phyloP scores from a whole-genome alignment of 2,888 invertebrate genomes.

The Drosophila flavopinicola region DNA sequence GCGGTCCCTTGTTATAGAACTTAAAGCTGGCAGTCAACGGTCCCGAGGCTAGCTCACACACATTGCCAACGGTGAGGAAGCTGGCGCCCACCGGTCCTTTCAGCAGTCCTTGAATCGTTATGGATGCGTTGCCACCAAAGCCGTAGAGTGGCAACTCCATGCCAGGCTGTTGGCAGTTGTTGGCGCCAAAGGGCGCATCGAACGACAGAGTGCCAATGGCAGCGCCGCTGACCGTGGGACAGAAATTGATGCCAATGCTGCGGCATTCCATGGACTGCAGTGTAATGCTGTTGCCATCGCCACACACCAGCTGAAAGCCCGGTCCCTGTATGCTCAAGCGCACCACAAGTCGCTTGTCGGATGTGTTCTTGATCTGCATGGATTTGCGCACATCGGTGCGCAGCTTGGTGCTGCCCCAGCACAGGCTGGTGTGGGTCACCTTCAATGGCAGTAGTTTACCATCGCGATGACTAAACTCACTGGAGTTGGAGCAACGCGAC shows the following conservation, averaged over 20 bases:
- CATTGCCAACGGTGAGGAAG: slow-evolving; percentile 86
- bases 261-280: slow-evolving; percentile 87
- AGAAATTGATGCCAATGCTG: slow-evolving; percentile 85
- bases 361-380: slow-evolving; percentile 86
- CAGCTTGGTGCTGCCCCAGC: slow-evolving; percentile 87
- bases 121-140: slow-evolving; percentile 86
- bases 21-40: slow-evolving; percentile 85
- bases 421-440: slow-evolving; percentile 86
- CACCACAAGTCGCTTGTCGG: slow-evolving; percentile 86
- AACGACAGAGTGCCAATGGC: slow-evolving; percentile 86
- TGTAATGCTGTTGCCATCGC: slow-evolving; percentile 83
- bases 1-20: slow-evolving; percentile 86
- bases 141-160: slow-evolving; percentile 85
- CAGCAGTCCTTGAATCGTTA: slow-evolving; percentile 85
- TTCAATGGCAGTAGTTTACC: slow-evolving; percentile 85
- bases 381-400: slow-evolving; percentile 86
- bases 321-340: slow-evolving; percentile 85
- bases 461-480: slow-evolving; percentile 83
- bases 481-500: slow-evolving; percentile 82
- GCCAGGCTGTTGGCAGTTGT: slow-evolving; percentile 70
- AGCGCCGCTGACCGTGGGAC: slow-evolving; percentile 86
- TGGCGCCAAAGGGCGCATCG: slow-evolving; percentile 83
- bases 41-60: slow-evolving; percentile 84
- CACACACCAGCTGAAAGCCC: slow-evolving; percentile 84
- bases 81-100: slow-evolving; percentile 86